These are phyloP conservation scores for Syngnathus floridae DNA, from an alignment of 2,113 vertebrate species.

Conservation along the genomic window DNA sequence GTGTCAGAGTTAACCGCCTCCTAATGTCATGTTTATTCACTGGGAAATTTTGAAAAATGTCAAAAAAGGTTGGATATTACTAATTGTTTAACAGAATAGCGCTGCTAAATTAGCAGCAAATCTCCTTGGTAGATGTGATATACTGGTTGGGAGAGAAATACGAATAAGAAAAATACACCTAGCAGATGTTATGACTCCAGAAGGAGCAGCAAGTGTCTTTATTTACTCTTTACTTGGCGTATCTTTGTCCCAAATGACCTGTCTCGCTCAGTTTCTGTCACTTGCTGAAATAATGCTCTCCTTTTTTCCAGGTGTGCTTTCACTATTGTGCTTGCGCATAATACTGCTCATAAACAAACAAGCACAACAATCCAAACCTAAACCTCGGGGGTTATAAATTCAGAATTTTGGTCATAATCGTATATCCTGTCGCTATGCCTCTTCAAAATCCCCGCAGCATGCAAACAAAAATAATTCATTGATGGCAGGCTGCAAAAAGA, in stretches of 20 bases:
- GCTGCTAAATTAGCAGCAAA: background rate
- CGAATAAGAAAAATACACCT: background rate
- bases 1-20: no score
- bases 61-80: no score
- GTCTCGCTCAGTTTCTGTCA: constrained; percentile 48
- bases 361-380: background rate
- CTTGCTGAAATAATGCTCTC: constrained; percentile 67
- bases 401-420: background rate
- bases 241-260: constrained; percentile 49
- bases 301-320: constrained; percentile 71
- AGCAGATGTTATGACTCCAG: background rate
- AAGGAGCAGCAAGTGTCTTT: background rate
- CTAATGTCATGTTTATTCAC: no score
- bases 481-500: background rate
- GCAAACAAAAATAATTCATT: constrained; percentile 14
- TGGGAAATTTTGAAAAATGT: no score
- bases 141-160: background rate
- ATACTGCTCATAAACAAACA: background rate
- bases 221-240: constrained; percentile 26
- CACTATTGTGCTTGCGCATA: constrained; percentile 53
- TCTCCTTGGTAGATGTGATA: background rate
- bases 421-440: background rate
- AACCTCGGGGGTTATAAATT: background rate
- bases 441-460: background rate
- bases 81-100: background rate